Conservation (phyloP, 2,888 invertebrate species). For the Eupithecia centaureata region DNA sequence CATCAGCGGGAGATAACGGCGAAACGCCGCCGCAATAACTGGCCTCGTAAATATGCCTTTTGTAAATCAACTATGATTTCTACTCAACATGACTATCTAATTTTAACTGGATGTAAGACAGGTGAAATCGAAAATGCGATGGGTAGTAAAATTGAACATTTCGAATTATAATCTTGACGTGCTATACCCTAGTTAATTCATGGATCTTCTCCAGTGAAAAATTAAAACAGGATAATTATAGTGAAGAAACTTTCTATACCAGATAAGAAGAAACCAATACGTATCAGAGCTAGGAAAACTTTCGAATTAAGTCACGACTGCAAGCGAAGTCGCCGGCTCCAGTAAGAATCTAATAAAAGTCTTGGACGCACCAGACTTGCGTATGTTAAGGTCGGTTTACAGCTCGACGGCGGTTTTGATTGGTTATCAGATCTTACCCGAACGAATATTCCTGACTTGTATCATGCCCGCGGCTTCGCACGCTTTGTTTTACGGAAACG, state of each 20-base stretch:
- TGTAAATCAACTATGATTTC: constrained; percentile 75
- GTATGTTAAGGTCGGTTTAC: constrained; percentile 74
- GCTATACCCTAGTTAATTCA: neutral
- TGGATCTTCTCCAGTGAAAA: neutral
- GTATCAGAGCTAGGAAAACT: neutral
- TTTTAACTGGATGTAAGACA: constrained; percentile 31
- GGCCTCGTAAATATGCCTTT: constrained; percentile 71
- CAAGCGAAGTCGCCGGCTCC: constrained; percentile 1
- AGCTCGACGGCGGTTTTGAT: constrained; percentile 59
- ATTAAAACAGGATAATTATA: neutral
- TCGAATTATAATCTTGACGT: neutral
- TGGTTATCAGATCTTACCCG: constrained; percentile 41
- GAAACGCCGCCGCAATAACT: constrained; percentile 73
- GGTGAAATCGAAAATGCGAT: neutral
- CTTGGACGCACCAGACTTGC: constrained; percentile 68
- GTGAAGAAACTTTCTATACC: neutral
- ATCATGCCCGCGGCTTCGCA: too few species aligned
- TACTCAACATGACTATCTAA: constrained; percentile 74
- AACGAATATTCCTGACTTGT: constrained; percentile 9
- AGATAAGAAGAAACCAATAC: neutral
- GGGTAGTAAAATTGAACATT: neutral
- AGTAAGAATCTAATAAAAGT: constrained; percentile 75
- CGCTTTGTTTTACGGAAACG: too few species aligned
- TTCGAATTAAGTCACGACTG: neutral
- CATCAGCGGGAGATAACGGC: constrained; percentile 67